Evolutionary conservation across 2,113 vertebrate species (phyloP).

Genomic region (Oncorhynchus tshawytscha): DNA sequence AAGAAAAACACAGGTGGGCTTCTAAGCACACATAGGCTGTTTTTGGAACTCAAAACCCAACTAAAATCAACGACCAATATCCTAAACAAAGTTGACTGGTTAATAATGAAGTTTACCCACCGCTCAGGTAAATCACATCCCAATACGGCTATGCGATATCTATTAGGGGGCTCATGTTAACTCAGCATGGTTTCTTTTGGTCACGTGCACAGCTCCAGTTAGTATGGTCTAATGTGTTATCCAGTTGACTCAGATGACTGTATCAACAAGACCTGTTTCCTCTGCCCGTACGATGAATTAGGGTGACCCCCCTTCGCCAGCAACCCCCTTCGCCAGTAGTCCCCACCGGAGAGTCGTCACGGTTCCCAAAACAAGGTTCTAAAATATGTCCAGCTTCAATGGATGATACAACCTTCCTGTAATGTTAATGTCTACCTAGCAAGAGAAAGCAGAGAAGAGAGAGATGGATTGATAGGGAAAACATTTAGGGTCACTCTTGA

Average conservation of each 20-base stretch:
- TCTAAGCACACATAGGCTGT: background rate
- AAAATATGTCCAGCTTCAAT: background rate
- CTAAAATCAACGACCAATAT: conserved; percentile 25
- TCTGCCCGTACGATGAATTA: conserved; percentile 34
- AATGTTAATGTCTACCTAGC: background rate
- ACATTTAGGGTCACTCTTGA: conserved; percentile 21
- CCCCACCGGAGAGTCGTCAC: conserved; percentile 39
- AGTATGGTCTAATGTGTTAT: conserved; percentile 57
- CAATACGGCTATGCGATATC: conserved; percentile 39
- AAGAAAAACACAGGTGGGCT: conserved; percentile 59
- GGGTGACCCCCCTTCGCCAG: conserved; percentile 1
- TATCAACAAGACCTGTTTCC: conserved; percentile 64
- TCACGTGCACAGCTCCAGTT: conserved; percentile 48
- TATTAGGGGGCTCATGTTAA: conserved; percentile 51
- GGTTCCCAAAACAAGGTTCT: background rate
- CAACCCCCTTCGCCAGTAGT: background rate
- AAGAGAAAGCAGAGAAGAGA: conserved; percentile 1
- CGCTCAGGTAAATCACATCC: conserved; percentile 48
- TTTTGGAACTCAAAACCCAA: conserved; percentile 10
- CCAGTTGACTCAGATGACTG: conserved; percentile 65
- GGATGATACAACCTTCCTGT: conserved; percentile 26
- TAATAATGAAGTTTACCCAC: conserved; percentile 37
- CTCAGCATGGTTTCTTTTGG: conserved; percentile 24
- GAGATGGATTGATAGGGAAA: conserved; percentile 16
- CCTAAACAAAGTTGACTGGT: conserved; percentile 27